Evolutionary conservation across 1,140 invertebrate species (phyloP).

Genomic region (Calycopis cecrops): DNA sequence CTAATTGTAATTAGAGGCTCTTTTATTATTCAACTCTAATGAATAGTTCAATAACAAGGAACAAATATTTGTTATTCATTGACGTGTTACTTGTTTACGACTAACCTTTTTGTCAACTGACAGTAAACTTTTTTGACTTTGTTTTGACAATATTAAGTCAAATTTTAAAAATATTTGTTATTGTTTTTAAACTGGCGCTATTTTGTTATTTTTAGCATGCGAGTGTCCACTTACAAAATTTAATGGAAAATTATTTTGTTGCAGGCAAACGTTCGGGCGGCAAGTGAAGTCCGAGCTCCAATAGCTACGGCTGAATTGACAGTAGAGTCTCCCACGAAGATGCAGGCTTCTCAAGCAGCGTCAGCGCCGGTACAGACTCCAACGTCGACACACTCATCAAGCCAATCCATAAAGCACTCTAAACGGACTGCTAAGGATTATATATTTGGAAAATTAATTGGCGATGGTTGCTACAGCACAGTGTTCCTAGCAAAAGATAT

Average conservation of each 20-base stretch:
- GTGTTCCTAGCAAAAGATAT: constrained; percentile 96
- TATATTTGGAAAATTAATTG: constrained; percentile 96
- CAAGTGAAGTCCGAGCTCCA: constrained; percentile 58
- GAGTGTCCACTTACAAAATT: background rate
- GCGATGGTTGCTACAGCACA: constrained; percentile 97
- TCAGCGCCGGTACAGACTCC: constrained; percentile 44
- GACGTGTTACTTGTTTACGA: too few relatives aligned
- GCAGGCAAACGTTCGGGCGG: constrained; percentile 58
- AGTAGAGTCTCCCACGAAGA: constrained; percentile 56
- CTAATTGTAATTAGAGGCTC: too few relatives aligned
- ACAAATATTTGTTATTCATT: too few relatives aligned
- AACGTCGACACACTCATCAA: constrained; percentile 49
- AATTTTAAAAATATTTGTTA: too few relatives aligned
- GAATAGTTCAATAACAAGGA: too few relatives aligned
- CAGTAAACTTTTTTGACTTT: too few relatives aligned
- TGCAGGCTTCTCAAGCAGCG: constrained; percentile 56
- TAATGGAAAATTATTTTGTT: constrained; percentile 44
- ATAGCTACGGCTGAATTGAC: constrained; percentile 56
- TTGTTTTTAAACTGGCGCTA: too few relatives aligned
- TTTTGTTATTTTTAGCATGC: too few relatives aligned
- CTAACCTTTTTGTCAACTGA: too few relatives aligned
- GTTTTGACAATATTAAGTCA: too few relatives aligned
- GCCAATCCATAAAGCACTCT: constrained; percentile 66
- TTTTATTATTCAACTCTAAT: too few relatives aligned
- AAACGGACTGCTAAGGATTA: constrained; percentile 91